Percentiles rank a stretch among this genome's conserved stretches.
Conservation (phyloP, 2,888 invertebrate species). For the Ennomos quercinarius region DNA sequence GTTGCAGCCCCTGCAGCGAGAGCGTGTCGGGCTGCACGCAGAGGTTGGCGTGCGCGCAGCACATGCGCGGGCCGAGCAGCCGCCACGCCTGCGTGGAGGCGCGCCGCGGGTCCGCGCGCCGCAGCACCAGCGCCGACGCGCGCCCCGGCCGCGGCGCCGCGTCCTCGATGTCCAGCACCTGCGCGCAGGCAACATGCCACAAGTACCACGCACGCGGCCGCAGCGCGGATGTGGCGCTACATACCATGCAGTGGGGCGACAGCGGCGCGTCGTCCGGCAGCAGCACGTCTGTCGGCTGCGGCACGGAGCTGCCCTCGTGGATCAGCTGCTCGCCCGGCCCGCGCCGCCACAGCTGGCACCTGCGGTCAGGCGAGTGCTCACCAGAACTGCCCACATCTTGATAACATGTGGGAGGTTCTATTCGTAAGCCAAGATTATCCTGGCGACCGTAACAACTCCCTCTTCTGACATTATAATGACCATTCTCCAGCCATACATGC, state of each 20-base stretch:
- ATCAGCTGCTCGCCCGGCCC: conserved; percentile 95
- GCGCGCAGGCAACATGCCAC: conserved; percentile 1
- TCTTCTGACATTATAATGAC: too few relatives aligned
- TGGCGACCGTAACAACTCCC: too few relatives aligned
- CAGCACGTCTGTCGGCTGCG: conserved; percentile 75
- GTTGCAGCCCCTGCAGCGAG: conserved; percentile 69
- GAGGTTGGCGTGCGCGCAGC: conserved; percentile 94
- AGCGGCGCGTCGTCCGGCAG: conserved; percentile 64
- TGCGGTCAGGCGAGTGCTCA: conserved; percentile 29
- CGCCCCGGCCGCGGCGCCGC: conserved; percentile 93
- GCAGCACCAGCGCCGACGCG: conserved; percentile 89
- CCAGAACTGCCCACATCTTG: too few relatives aligned
- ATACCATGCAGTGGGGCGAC: conserved; percentile 77
- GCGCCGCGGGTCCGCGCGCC: conserved; percentile 93
- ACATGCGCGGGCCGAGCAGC: conserved; percentile 89
- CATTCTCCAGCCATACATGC: too few relatives aligned
- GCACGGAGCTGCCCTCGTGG: conserved; percentile 95
- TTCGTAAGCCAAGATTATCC: too few relatives aligned
- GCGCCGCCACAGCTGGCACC: conserved; percentile 97
- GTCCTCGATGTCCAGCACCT: conserved; percentile 95
- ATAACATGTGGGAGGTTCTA: too few relatives aligned
- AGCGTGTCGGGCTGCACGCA: conserved; percentile 87
- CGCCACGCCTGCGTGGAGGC: conserved; percentile 96
- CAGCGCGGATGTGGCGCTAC: background rate
- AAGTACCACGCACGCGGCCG: background rate